A percentile compares a stretch with the other conserved stretches of the same genome.
These are phyloP conservation scores for Pseudopleuronectes americanus DNA, from an alignment of 2,797 vertebrate genomes.

Conservation along the genomic window DNA sequence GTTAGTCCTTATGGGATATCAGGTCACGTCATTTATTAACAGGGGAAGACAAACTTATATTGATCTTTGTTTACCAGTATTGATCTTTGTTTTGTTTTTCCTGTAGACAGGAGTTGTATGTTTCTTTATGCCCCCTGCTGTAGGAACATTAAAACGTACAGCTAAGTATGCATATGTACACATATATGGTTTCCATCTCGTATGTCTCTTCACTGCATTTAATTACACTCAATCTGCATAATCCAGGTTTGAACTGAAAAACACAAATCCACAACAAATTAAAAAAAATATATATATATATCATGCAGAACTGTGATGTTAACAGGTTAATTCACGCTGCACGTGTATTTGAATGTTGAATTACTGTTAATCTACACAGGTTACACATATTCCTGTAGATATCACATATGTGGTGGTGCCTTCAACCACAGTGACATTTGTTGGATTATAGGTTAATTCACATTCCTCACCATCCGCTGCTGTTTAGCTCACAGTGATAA, in stretches of 20 bases:
- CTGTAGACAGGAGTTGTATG: too few species aligned
- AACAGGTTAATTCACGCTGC: neutral
- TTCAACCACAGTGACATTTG: too few species aligned
- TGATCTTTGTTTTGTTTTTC: neutral
- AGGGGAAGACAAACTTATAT: neutral
- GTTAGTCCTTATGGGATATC: neutral
- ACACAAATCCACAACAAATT: too few species aligned
- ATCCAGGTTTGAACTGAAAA: too few species aligned
- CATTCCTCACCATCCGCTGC: neutral
- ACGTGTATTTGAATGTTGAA: neutral
- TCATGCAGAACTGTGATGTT: neutral
- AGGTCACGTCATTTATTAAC: neutral
- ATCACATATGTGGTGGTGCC: neutral
- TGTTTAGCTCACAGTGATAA: slow-evolving; percentile 10
- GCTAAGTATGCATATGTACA: too few species aligned
- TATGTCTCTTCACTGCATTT: neutral
- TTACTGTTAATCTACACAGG: neutral
- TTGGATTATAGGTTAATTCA: slow-evolving; percentile 2
- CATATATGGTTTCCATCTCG: too few species aligned
- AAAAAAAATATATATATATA: too few species aligned
- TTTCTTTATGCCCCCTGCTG: too few species aligned
- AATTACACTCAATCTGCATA: too few species aligned
- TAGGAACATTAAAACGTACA: too few species aligned
- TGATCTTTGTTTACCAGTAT: neutral
- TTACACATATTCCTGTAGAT: neutral